Percentiles rank a stretch among this genome's conserved stretches.
Conservation (phyloP, 2,888 invertebrate genomes). For the Torymus aiolomorphi region DNA sequence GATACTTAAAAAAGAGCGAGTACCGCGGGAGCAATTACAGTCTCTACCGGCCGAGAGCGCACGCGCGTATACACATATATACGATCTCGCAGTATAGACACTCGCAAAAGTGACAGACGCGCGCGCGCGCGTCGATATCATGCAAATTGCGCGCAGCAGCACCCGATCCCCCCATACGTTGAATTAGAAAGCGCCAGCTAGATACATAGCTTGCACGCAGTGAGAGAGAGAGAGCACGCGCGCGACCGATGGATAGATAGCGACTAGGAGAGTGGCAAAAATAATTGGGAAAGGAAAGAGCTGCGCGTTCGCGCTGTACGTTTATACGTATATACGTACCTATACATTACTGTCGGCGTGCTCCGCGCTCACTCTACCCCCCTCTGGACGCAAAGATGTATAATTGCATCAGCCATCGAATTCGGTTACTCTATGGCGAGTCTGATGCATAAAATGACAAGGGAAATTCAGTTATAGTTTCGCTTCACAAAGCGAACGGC, state of each 20-base stretch:
- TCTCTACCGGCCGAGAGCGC: neutral
- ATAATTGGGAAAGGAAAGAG: constrained; percentile 39
- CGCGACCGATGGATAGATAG: neutral
- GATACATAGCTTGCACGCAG: neutral
- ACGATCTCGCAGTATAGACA: neutral
- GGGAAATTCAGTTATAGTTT: constrained; percentile 74
- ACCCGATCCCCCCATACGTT: constrained; percentile 27
- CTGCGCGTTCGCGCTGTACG: constrained; percentile 1
- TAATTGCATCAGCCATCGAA: constrained; percentile 76
- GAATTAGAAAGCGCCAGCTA: constrained; percentile 43
- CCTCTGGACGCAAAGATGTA: constrained; percentile 70
- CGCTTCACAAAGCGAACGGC: constrained; percentile 75
- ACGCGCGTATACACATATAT: neutral
- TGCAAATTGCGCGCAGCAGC: constrained; percentile 34
- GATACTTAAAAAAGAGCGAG: neutral
- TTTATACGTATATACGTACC: constrained; percentile 55
- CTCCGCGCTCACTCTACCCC: constrained; percentile 21
- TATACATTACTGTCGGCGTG: constrained; percentile 60
- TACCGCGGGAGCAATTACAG: constrained; percentile 16
- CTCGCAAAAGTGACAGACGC: constrained; percentile 7
- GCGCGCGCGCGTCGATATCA: constrained; percentile 7
- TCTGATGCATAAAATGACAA: constrained; percentile 76
- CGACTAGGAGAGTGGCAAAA: constrained; percentile 35
- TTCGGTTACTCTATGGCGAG: constrained; percentile 74
- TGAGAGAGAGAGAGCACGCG: neutral